phyloP scores from a whole-genome alignment of 2,113 vertebrate species.

The Bettongia penicillata region DNA sequence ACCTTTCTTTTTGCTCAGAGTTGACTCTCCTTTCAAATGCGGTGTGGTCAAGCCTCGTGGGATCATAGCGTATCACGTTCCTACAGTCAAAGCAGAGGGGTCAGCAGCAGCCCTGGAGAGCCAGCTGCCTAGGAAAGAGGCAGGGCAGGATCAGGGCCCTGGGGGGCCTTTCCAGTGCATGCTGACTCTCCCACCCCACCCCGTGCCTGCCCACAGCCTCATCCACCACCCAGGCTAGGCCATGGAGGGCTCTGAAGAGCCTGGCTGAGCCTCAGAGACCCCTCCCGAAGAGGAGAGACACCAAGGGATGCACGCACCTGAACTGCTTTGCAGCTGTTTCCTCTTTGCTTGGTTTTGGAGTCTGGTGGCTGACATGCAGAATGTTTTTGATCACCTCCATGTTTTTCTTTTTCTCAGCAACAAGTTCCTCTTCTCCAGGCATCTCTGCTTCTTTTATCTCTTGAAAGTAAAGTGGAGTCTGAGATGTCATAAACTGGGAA shows the following conservation, averaged over 20 bases:
- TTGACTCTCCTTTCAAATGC: conserved; percentile 89
- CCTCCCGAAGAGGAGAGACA: neutral
- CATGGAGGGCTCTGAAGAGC: too few species aligned
- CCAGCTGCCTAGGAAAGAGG: neutral
- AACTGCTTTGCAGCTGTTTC: conserved; percentile 87
- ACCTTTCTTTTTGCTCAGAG: conserved; percentile 89
- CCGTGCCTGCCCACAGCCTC: too few species aligned
- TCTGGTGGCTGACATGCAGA: conserved; percentile 82
- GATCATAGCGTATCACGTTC: conserved; percentile 95
- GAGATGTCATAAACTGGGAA: neutral
- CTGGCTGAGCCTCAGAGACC: too few species aligned
- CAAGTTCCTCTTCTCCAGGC: conserved; percentile 83
- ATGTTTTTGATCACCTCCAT: conserved; percentile 90
- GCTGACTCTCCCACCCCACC: too few species aligned
- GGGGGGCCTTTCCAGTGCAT: too few species aligned
- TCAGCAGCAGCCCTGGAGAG: neutral
- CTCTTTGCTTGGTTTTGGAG: conserved; percentile 77
- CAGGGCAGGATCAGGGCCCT: too few species aligned
- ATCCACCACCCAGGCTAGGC: too few species aligned
- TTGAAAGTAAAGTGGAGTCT: conserved; percentile 56
- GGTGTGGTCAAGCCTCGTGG: conserved; percentile 91
- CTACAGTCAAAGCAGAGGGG: conserved; percentile 78
- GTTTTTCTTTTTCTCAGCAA: conserved; percentile 91
- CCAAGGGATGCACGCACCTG: conserved; percentile 84
- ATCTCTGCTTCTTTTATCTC: conserved; percentile 60